phyloP scores from a whole-genome alignment of 2,888 invertebrate species.

The Tetragonula carbonaria region DNA sequence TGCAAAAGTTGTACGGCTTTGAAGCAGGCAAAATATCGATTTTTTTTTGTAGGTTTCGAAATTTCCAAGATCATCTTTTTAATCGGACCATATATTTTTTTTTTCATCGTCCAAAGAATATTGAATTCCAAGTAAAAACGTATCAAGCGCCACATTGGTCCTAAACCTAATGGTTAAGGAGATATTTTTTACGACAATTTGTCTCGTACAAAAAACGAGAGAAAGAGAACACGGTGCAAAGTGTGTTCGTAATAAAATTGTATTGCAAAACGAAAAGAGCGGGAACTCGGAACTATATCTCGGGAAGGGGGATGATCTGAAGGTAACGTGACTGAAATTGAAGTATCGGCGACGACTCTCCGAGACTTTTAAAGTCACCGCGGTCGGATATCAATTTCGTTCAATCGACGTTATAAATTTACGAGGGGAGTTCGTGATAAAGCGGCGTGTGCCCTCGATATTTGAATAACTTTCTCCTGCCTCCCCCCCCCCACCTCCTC shows the following conservation, averaged over 20 bases:
- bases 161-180: no score
- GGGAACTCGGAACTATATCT: background rate
- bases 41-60: no score
- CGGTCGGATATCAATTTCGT: background rate
- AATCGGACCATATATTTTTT: no score
- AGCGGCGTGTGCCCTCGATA: slow-evolving; percentile 7
- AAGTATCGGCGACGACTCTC: slow-evolving; percentile 1
- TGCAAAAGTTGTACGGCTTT: no score
- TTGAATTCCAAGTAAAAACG: no score
- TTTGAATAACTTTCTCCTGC: slow-evolving; percentile 25
- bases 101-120: no score
- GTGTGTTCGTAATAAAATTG: no score
- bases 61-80: no score
- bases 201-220: background rate
- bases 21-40: no score
- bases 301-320: background rate
- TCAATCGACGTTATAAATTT: slow-evolving; percentile 19
- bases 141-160: no score
- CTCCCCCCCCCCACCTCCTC: no score
- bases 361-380: background rate
- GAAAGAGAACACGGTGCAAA: background rate
- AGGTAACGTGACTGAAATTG: background rate
- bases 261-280: background rate
- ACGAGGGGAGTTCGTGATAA: slow-evolving; percentile 9
- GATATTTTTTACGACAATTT: no score